Conservation (phyloP, 2,113 vertebrate genomes). For the Rallus limicola region DNA sequence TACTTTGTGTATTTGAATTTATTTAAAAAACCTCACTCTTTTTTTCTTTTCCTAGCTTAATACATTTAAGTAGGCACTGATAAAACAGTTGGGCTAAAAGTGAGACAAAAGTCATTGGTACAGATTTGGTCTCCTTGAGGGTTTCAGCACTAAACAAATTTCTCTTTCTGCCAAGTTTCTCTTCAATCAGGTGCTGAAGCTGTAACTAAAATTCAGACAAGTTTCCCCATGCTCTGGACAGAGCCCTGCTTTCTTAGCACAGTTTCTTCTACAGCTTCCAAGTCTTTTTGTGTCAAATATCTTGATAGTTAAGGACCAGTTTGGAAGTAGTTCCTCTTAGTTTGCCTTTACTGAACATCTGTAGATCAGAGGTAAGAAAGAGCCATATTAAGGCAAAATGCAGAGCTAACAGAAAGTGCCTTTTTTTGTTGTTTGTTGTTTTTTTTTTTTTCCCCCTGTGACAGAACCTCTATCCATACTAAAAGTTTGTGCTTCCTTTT, state of each 20-base stretch:
- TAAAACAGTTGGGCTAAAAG: background rate
- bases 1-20: background rate
- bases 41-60: background rate
- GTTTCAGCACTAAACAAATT: background rate
- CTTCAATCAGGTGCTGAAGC: background rate
- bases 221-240: background rate
- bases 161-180: background rate
- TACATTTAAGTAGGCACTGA: background rate
- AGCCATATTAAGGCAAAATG: background rate
- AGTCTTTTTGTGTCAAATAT: background rate
- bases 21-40: background rate
- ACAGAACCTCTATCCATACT: background rate
- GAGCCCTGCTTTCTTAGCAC: background rate
- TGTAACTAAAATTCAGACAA: background rate
- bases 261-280: background rate
- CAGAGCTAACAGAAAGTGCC: background rate
- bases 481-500: background rate
- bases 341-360: background rate
- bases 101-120: background rate
- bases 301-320: background rate
- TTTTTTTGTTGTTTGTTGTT: too few relatives aligned
- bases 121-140: background rate
- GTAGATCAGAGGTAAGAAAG: background rate
- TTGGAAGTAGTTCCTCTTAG: background rate
- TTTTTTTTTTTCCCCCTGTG: accelerated